Conservation (phyloP, 2,113 vertebrate species). For the Phalacrocorax brasilianus region DNA sequence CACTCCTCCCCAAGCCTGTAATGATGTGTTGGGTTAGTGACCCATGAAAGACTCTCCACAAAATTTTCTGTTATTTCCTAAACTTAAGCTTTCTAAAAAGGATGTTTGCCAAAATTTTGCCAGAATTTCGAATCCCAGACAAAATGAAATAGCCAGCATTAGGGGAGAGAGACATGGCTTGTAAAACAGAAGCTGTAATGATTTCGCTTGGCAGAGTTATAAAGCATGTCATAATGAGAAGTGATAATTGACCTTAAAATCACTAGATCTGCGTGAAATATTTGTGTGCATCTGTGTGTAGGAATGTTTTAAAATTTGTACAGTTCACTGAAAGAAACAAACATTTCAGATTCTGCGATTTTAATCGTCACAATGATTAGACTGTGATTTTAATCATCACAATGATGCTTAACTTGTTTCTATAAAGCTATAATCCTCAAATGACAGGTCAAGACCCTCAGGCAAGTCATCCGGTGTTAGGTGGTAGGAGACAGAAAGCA, state of each 20-base stretch:
- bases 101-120: background rate
- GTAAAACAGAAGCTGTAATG: background rate
- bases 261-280: background rate
- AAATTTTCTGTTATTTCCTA: background rate
- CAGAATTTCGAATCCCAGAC: background rate
- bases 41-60: background rate
- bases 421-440: background rate
- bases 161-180: background rate
- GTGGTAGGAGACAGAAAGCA: background rate
- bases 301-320: background rate
- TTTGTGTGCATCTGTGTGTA: background rate
- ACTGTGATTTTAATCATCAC: background rate
- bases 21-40: background rate
- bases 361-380: background rate
- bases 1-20: background rate
- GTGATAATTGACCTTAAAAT: background rate
- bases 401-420: background rate
- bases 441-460: background rate
- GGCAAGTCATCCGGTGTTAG: background rate
- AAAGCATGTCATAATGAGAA: background rate
- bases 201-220: background rate
- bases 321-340: background rate
- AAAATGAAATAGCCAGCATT: background rate
- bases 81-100: background rate
- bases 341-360: background rate